Evolutionary conservation across 1,140 invertebrate genomes (phyloP).

Genomic region (Conus betulinus): DNA sequence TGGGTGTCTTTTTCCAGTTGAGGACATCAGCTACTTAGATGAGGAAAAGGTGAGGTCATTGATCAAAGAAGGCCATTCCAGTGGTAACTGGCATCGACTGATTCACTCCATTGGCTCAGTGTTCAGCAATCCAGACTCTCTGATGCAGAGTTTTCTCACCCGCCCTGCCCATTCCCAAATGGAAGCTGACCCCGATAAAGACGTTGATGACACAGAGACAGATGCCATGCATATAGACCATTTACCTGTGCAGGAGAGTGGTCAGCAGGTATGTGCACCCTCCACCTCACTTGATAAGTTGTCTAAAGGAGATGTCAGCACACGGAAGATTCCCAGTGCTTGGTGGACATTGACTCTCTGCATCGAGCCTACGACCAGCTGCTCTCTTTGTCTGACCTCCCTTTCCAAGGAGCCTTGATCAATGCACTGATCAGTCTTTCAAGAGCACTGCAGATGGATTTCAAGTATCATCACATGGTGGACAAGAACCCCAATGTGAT

Average conservation of each 20-base stretch:
- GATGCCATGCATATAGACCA: slow-evolving; percentile 38
- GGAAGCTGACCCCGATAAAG: slow-evolving; percentile 83
- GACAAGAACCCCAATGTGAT: slow-evolving; percentile 78
- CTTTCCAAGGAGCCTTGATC: slow-evolving; percentile 85
- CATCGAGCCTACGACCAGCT: slow-evolving; percentile 81
- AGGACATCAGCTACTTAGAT: slow-evolving; percentile 76
- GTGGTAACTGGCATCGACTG: slow-evolving; percentile 81
- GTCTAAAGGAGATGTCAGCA: not conserved
- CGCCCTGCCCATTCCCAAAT: not conserved
- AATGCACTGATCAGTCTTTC: slow-evolving; percentile 86
- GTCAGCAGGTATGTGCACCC: not conserved
- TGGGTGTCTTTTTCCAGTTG: slow-evolving; percentile 41
- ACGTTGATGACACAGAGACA: slow-evolving; percentile 56
- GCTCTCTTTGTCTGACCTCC: slow-evolving; percentile 77
- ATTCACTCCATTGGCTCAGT: slow-evolving; percentile 83
- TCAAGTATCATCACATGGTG: slow-evolving; percentile 79
- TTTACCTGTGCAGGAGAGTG: slow-evolving; percentile 25
- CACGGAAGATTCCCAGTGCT: slow-evolving; percentile 54
- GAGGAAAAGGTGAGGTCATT: slow-evolving; percentile 82
- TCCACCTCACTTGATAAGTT: not conserved
- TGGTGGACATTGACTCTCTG: slow-evolving; percentile 78
- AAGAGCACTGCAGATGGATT: slow-evolving; percentile 84
- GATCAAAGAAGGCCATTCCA: slow-evolving; percentile 81
- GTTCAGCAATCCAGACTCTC: slow-evolving; percentile 83
- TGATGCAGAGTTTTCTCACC: slow-evolving; percentile 83